Conservation (phyloP, 2,113 vertebrate species). For the Tonatia bakeri region DNA sequence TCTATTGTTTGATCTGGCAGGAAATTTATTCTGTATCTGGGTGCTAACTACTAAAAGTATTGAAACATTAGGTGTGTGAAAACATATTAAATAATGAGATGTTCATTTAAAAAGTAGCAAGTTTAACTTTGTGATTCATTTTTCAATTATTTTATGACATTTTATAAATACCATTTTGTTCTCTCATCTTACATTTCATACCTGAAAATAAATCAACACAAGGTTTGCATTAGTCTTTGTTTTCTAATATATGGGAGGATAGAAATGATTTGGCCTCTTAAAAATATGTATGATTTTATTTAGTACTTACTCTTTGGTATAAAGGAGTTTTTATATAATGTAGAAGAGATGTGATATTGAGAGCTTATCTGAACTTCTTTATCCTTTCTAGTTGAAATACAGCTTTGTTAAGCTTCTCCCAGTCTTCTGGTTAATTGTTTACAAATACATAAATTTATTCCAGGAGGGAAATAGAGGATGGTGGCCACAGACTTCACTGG, state of each 20-base stretch:
- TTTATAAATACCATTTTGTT: background rate
- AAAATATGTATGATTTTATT: background rate
- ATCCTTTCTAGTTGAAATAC: background rate
- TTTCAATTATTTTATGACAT: background rate
- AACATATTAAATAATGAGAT: background rate
- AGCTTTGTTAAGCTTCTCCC: background rate
- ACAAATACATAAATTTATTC: background rate
- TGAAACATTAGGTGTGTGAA: background rate
- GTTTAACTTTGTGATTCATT: conserved; percentile 25
- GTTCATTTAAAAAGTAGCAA: conserved; percentile 21
- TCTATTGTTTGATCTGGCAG: background rate
- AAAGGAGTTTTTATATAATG: background rate
- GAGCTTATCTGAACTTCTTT: background rate
- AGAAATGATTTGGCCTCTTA: background rate
- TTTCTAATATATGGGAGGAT: background rate
- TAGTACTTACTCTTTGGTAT: background rate
- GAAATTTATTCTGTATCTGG: conserved; percentile 29
- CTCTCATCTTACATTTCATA: background rate
- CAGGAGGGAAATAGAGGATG: background rate
- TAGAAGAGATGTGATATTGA: background rate
- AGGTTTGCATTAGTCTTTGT: background rate
- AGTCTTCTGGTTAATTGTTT: background rate
- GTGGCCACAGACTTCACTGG: background rate
- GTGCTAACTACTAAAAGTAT: conserved; percentile 7
- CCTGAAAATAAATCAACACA: background rate